Evolutionary conservation across 2,888 invertebrate species (phyloP).

Genomic region (Perizoma affinitatum): DNA sequence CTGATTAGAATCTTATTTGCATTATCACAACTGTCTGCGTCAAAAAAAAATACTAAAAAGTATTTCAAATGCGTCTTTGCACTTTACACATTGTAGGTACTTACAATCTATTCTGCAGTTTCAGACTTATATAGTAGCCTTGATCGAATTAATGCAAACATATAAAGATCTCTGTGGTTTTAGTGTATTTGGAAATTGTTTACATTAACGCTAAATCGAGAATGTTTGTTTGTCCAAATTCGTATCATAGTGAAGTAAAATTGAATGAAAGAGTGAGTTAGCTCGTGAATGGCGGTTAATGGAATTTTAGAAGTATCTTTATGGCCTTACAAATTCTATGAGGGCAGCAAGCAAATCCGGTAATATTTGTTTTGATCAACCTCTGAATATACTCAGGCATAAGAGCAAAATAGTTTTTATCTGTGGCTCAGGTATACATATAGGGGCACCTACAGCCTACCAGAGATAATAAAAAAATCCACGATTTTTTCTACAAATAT

Average conservation of each 20-base stretch:
- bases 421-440: too few relatives aligned
- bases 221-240: slow-evolving; percentile 13
- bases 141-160: slow-evolving; percentile 8
- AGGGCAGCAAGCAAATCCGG: too few relatives aligned
- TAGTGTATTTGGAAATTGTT: slow-evolving; percentile 21
- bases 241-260: background rate
- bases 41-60: too few relatives aligned
- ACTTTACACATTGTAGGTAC: background rate
- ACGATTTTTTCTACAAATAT: too few relatives aligned
- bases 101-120: background rate
- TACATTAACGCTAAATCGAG: slow-evolving; percentile 13
- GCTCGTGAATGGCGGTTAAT: background rate
- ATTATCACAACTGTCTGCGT: too few relatives aligned
- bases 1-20: too few relatives aligned
- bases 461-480: too few relatives aligned
- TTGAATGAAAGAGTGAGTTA: background rate
- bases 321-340: too few relatives aligned
- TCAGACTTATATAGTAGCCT: background rate
- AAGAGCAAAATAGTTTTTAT: too few relatives aligned
- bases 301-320: background rate
- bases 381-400: too few relatives aligned
- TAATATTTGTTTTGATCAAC: too few relatives aligned
- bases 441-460: too few relatives aligned
- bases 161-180: slow-evolving; percentile 10
- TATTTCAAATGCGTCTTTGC: background rate